Evolutionary conservation across 2,797 vertebrate genomes (phyloP).

Genomic region (Lagocephalus sceleratus): DNA sequence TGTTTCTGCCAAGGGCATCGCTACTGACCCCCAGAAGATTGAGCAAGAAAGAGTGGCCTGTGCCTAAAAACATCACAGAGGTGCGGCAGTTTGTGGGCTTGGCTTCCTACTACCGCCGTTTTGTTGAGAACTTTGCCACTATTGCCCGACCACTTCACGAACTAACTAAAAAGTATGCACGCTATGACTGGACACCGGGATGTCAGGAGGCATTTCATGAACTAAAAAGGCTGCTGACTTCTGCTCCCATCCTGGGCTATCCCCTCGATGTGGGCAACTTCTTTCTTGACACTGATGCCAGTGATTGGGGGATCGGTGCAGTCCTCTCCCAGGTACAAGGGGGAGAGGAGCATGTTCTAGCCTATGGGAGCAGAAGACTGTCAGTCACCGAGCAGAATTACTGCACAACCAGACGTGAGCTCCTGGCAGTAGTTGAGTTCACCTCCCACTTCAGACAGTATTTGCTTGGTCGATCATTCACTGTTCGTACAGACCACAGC

Average conservation of each 20-base stretch:
- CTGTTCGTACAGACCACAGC: neutral
- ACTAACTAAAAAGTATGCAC: conserved; percentile 22
- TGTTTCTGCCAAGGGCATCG: neutral
- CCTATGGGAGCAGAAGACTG: conserved; percentile 1
- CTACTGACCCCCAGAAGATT: conserved; percentile 1
- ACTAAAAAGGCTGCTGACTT: neutral
- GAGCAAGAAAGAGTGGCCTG: no score
- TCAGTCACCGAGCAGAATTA: conserved; percentile 4
- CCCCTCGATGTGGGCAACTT: conserved; percentile 6
- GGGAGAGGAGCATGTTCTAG: neutral
- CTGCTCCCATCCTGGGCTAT: neutral
- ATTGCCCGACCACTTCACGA: conserved; percentile 14
- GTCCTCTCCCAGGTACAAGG: conserved; percentile 9
- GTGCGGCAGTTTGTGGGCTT: conserved; percentile 19
- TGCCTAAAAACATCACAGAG: neutral
- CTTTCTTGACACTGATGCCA: neutral
- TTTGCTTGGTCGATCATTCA: neutral
- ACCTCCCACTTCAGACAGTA: conserved; percentile 15
- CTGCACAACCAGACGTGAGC: conserved; percentile 13
- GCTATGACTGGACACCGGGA: conserved; percentile 14
- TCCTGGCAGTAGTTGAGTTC: conserved; percentile 6
- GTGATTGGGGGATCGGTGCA: conserved; percentile 1
- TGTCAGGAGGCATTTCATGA: conserved; percentile 7
- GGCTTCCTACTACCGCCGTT: conserved; percentile 16
- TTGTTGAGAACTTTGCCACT: conserved; percentile 24